phyloP scores from a whole-genome alignment of 1,140 invertebrate species.

The Hycleus phaleratus region DNA sequence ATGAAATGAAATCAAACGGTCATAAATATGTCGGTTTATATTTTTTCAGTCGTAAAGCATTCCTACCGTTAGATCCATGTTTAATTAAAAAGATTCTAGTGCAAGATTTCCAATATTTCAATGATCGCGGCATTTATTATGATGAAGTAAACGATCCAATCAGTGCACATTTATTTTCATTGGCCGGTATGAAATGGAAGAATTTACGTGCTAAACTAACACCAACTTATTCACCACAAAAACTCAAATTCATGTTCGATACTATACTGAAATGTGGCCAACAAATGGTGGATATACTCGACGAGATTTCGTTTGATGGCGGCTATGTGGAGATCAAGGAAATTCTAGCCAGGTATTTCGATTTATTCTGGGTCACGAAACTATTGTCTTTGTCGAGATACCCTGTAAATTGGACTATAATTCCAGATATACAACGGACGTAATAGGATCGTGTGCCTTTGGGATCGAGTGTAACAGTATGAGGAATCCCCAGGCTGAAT shows the following conservation, averaged over 20 bases:
- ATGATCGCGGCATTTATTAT: constrained; percentile 43
- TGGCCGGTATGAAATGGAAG: constrained; percentile 48
- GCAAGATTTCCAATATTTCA: constrained; percentile 46
- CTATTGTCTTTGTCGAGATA: too few species aligned
- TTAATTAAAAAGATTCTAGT: constrained; percentile 51
- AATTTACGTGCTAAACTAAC: constrained; percentile 43
- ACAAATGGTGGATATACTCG: constrained; percentile 28
- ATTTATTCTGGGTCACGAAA: too few species aligned
- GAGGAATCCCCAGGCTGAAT: constrained; percentile 43
- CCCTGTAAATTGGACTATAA: constrained; percentile 14
- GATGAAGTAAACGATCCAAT: constrained; percentile 46
- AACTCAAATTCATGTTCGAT: constrained; percentile 44
- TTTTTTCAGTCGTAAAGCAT: constrained; percentile 43
- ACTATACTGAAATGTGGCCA: constrained; percentile 30
- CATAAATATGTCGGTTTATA: constrained; percentile 41
- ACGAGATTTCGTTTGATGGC: constrained; percentile 8
- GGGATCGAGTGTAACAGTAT: constrained; percentile 49
- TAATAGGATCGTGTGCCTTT: constrained; percentile 50
- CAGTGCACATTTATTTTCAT: constrained; percentile 46
- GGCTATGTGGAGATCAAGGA: constrained; percentile 39
- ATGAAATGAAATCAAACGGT: constrained; percentile 20
- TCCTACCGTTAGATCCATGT: constrained; percentile 47
- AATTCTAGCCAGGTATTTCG: constrained; percentile 17
- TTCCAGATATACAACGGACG: constrained; percentile 48
- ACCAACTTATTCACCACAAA: constrained; percentile 47